Conservation (phyloP, 2,113 vertebrate species). For the Terrapene triunguis region DNA sequence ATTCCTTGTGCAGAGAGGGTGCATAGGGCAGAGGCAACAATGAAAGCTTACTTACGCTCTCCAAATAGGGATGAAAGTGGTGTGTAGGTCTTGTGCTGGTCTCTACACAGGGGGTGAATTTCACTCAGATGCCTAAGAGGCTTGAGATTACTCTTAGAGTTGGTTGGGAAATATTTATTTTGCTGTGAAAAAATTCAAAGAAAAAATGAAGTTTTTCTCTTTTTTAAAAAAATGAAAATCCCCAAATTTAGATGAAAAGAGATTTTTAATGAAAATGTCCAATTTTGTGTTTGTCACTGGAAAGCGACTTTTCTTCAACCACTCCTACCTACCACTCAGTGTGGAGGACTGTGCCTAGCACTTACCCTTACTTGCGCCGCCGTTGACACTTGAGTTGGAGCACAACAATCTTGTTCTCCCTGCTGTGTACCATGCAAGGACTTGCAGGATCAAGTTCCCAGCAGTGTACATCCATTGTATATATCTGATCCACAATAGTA, state of each 20-base stretch:
- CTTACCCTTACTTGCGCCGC: background rate
- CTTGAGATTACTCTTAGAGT: background rate
- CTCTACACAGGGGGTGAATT: background rate
- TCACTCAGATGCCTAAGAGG: background rate
- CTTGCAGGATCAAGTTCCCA: background rate
- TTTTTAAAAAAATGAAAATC: background rate
- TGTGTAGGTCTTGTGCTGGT: background rate
- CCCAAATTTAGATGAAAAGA: background rate
- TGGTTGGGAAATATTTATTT: background rate
- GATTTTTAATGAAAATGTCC: background rate
- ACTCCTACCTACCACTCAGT: background rate
- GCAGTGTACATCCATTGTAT: background rate
- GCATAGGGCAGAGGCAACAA: rapidly evolving
- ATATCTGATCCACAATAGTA: background rate
- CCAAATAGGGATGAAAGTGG: background rate
- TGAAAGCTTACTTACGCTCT: background rate
- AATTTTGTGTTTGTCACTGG: background rate
- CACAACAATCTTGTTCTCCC: background rate
- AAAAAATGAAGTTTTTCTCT: background rate
- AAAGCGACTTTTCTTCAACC: background rate
- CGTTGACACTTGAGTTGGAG: background rate
- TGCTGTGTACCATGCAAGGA: background rate
- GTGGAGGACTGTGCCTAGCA: background rate
- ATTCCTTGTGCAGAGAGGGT: background rate
- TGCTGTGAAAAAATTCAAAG: background rate